Evolutionary conservation across 1,140 invertebrate species (phyloP).

Genomic region (Drosophila saltans): DNA sequence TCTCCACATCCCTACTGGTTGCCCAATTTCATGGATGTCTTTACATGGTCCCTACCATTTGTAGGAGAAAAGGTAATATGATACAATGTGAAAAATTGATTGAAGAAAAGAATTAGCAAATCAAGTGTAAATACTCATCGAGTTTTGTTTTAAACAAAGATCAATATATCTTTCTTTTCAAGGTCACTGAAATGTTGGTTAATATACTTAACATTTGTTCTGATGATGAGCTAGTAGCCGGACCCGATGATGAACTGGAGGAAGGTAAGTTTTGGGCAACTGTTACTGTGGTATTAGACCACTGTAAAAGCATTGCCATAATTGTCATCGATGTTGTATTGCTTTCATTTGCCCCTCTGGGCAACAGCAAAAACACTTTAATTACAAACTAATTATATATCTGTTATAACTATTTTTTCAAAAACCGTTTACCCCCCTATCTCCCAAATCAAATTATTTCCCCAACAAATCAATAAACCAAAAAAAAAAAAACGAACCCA

Average conservation of each 20-base stretch:
- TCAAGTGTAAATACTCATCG: too few relatives aligned
- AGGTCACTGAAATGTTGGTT: conserved; percentile 99
- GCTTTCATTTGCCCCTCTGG: conserved; percentile 47
- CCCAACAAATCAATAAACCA: conserved; percentile 24
- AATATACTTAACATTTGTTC: conserved; percentile 99
- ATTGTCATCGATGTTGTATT: conserved; percentile 60
- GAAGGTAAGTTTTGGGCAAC: conserved; percentile 89
- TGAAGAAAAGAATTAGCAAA: too few relatives aligned
- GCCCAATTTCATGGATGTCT: conserved; percentile 99
- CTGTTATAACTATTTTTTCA: conserved; percentile 74
- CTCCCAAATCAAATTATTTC: conserved; percentile 33
- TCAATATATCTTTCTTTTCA: too few relatives aligned
- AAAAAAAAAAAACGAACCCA: conserved; percentile 22
- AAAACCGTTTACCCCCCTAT: conserved; percentile 40
- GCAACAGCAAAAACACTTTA: conserved; percentile 47
- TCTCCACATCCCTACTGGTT: conserved; percentile 99
- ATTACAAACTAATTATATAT: conserved; percentile 55
- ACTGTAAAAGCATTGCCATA: conserved; percentile 23
- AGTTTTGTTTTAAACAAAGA: too few relatives aligned
- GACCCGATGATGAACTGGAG: conserved; percentile 97
- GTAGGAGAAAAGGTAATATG: conserved; percentile 97
- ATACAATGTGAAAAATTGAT: background rate
- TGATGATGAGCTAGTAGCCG: conserved; percentile 99
- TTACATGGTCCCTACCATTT: conserved; percentile 99
- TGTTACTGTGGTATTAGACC: background rate